Conservation (phyloP, 2,888 invertebrate species). For the Synergus japonicus region DNA sequence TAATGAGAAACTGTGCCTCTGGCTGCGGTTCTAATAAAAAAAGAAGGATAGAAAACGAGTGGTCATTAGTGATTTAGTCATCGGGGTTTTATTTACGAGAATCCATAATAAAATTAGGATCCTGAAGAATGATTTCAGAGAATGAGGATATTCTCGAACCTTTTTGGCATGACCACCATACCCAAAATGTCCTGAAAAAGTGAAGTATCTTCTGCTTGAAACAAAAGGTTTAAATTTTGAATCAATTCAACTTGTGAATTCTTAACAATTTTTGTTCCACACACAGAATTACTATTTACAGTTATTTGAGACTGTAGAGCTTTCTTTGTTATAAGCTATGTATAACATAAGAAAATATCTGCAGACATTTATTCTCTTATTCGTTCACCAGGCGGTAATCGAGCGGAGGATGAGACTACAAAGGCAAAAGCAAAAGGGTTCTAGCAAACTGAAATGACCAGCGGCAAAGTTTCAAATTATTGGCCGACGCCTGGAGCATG, state of each 20-base stretch:
- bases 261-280: no score
- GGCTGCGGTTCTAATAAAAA: neutral
- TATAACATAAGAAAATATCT: neutral
- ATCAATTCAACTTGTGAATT: no score
- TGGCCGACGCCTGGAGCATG: constrained; percentile 56
- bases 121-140: no score
- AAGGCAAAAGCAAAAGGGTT: constrained; percentile 22
- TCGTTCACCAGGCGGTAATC: neutral
- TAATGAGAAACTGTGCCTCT: neutral
- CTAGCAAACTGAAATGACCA: constrained; percentile 41
- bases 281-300: no score
- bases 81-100: neutral
- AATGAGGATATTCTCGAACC: no score
- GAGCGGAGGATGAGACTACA: neutral
- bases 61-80: neutral
- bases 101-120: no score
- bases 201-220: no score
- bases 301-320: neutral
- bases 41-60: neutral
- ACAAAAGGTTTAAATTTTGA: no score
- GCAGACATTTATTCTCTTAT: neutral
- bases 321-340: neutral
- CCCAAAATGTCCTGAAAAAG: no score
- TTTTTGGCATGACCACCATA: no score
- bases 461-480: constrained; percentile 64